Evolutionary conservation across 1,140 invertebrate species (phyloP), one percentile per base, ranked within the genome.

Genomic region (Halotydeus destructor): DNA sequence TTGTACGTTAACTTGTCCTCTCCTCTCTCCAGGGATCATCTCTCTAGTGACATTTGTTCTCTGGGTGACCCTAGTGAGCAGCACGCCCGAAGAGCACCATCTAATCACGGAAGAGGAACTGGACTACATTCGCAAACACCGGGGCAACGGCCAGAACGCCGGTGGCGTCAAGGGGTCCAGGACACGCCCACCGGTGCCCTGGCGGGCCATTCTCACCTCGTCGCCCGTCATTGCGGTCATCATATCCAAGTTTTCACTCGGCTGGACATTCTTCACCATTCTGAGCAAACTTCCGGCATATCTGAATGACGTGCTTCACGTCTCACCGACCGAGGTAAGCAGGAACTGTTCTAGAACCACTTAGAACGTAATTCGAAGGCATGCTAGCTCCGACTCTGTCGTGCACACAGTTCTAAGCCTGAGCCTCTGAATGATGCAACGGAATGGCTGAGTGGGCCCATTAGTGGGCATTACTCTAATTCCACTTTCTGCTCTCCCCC

Each of bases 221-320:
- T 53, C 66, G 1, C 76, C 84, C 0, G 84, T 94, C 2, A 89
- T 83, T 82, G 81, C 86, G 2, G 83, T 91, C 54, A 69, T 91
- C 37, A 60, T 86, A 21, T 81, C 78, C 0, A 85, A 94, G 56
- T 79, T 74, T 25, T 74, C 77, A 44, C 82, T 79, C 43, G 84
- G 91, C 41, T 94, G 86, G 64, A 82, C 85, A 1, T 89, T 85
- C 62, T 93, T 91, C 62, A 89, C 81, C 4, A 74, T 94, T 35
- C 71, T 93, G 36, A 84, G 86, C 56, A 81, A 89, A 55, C 65
- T 96, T 41, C 89, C 25, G 38, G 58, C 44, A 37, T 60, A 42
- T 50, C 49, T 49, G 16, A 41, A 51, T 38, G 19, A 76, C 52
- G 81, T 93, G n/a, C n/a, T n/a, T n/a, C n/a, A n/a, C n/a, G n/a